These are phyloP conservation scores for Melanophora roralis DNA, from an alignment of 2,888 invertebrate species.

Conservation along the genomic window DNA sequence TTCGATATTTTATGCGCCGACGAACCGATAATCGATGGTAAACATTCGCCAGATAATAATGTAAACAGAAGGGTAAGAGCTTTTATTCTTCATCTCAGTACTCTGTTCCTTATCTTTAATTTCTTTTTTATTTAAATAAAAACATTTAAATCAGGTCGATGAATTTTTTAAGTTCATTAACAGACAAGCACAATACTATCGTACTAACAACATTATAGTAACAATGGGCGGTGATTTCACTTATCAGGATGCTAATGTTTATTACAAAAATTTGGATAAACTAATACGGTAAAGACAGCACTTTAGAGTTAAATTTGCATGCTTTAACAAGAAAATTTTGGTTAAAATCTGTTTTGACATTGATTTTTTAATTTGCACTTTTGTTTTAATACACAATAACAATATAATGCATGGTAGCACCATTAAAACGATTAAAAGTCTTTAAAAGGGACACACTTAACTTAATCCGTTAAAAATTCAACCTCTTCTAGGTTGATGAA, in stretches of 20 bases:
- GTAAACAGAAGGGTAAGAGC: conserved; percentile 87
- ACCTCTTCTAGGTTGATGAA: conserved; percentile 78
- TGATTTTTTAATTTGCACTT: background rate
- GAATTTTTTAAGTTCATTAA: conserved; percentile 80
- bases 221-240: conserved; percentile 96
- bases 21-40: conserved; percentile 91
- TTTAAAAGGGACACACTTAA: no score
- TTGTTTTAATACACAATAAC: no score
- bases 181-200: conserved; percentile 80
- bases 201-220: conserved; percentile 85
- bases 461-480: no score
- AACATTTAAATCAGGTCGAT: conserved; percentile 66
- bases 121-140: background rate
- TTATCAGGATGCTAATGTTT: conserved; percentile 87
- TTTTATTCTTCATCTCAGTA: conserved; percentile 86
- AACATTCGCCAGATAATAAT: conserved; percentile 88
- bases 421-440: no score
- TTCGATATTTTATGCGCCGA: conserved; percentile 92
- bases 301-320: conserved; percentile 12
- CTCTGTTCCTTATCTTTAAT: conserved; percentile 71
- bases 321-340: conserved; percentile 48
- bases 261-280: conserved; percentile 91
- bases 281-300: conserved; percentile 80
- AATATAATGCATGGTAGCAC: no score
- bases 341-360: background rate